phyloP scores from a whole-genome alignment of 2,113 vertebrate species.

The Sterrhoptilus dennistouni region DNA sequence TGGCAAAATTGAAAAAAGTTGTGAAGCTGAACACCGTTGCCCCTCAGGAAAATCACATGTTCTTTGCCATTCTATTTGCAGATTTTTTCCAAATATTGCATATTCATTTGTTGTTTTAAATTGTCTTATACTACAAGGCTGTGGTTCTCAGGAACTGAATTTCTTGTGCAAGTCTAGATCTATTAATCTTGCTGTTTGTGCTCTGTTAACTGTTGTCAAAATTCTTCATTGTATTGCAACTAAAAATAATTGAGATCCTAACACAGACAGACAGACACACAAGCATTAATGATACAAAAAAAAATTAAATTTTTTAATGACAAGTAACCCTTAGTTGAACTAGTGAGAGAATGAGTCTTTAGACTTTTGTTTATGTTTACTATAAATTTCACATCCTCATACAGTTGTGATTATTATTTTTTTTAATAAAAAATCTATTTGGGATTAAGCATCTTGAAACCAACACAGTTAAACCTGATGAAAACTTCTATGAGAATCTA shows the following conservation, averaged over 20 bases:
- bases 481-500: not conserved
- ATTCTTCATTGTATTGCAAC: not conserved
- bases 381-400: not conserved
- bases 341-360: not conserved
- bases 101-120: not conserved
- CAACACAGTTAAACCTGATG: not conserved
- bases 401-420: not conserved
- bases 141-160: not conserved
- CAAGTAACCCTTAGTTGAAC: not conserved
- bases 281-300: not conserved
- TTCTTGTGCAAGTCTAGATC: not conserved
- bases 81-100: not conserved
- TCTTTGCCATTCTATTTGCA: not conserved
- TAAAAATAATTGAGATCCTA: not conserved
- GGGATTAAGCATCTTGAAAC: not conserved
- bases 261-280: fast-evolving
- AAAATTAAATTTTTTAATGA: not conserved
- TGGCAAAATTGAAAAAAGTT: not conserved
- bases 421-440: not conserved
- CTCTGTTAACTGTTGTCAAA: not conserved
- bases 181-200: not conserved
- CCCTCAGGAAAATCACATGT: not conserved
- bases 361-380: not conserved
- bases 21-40: not conserved
- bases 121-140: not conserved